Evolutionary conservation across 2,113 vertebrate genomes (phyloP).

Genomic region (Eira barbara): DNA sequence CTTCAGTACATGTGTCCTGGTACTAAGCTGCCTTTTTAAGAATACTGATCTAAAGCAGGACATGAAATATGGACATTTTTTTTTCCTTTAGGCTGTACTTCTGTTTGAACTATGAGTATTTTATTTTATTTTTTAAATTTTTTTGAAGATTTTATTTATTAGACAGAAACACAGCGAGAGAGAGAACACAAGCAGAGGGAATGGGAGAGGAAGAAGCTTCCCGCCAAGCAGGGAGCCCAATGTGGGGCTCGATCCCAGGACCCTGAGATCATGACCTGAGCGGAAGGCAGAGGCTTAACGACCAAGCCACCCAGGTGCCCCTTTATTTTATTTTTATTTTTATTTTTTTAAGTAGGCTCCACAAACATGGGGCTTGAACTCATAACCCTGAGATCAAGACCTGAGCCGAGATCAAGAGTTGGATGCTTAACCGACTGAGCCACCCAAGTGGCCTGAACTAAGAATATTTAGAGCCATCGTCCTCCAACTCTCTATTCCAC

Average conservation of each 20-base stretch:
- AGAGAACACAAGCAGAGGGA: no score
- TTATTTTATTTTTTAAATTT: neutral
- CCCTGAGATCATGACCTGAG: no score
- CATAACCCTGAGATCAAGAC: neutral
- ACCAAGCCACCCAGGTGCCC: no score
- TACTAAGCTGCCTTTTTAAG: neutral
- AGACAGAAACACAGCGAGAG: no score
- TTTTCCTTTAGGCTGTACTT: neutral
- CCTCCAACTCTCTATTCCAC: neutral
- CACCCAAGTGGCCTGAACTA: neutral
- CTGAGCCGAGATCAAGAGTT: neutral
- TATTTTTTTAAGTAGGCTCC: neutral
- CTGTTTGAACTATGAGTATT: neutral
- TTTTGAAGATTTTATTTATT: no score
- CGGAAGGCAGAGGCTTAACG: no score
- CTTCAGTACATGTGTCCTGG: neutral
- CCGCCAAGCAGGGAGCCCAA: no score
- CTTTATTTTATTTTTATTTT: neutral
- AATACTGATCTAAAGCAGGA: neutral
- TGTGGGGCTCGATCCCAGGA: no score
- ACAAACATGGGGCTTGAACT: neutral
- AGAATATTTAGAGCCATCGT: neutral
- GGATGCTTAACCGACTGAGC: neutral
- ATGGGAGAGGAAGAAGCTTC: no score
- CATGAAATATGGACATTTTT: neutral